Evolutionary conservation across 2,797 vertebrate genomes (phyloP).

Genomic region (Synaphobranchus kaupii): DNA sequence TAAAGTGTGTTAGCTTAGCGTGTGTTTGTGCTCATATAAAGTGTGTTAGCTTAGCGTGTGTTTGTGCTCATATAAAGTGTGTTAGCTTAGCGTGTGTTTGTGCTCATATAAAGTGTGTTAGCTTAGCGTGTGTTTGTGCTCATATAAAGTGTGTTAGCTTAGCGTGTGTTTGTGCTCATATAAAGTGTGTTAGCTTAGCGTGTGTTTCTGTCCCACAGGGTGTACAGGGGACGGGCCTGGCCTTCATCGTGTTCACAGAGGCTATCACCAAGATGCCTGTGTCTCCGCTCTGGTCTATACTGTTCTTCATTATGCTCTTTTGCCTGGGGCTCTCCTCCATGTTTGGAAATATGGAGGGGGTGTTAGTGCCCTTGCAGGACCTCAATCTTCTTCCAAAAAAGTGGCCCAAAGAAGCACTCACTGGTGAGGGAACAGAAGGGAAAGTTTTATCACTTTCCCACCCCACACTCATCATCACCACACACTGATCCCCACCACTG

Average conservation of each 20-base stretch:
- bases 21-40: not conserved
- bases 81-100: not conserved
- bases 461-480: not conserved
- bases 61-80: not conserved
- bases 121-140: not conserved
- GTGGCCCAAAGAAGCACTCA: slow-evolving; percentile 83
- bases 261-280: slow-evolving; percentile 90
- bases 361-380: slow-evolving; percentile 84
- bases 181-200: not conserved
- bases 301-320: slow-evolving; percentile 93
- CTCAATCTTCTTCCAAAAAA: slow-evolving; percentile 74
- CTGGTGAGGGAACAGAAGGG: slow-evolving; percentile 66
- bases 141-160: not conserved
- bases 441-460: not conserved
- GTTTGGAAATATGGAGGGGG: slow-evolving; percentile 91
- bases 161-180: not conserved
- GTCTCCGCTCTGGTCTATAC: slow-evolving; percentile 85
- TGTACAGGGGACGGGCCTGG: slow-evolving; percentile 88
- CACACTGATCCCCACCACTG: not conserved
- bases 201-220: slow-evolving; percentile 67
- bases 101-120: too few species aligned
- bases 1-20: not conserved
- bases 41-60: not conserved
- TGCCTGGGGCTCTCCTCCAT: slow-evolving; percentile 91
- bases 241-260: slow-evolving; percentile 93